Percentiles rank a stretch among this genome's conserved stretches.
phyloP scores from a whole-genome alignment of 1,140 invertebrate species.

The Brachionus koreanus region DNA sequence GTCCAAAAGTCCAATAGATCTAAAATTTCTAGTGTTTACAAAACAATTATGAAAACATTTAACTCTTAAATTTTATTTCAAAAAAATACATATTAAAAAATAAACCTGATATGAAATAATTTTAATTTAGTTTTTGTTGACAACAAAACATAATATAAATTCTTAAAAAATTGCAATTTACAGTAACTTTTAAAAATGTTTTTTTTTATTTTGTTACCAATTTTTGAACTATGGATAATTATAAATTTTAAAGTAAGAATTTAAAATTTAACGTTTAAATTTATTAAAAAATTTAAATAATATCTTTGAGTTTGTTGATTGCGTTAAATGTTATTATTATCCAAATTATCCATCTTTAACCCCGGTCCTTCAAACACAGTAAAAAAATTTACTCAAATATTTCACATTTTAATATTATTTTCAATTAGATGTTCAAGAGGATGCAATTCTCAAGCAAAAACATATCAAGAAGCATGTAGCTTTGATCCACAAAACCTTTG shows the following conservation, averaged over 20 bases:
- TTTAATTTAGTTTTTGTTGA: too few species aligned
- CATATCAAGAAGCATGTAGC: not conserved
- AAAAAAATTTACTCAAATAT: not conserved
- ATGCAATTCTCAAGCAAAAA: not conserved
- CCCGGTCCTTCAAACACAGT: not conserved
- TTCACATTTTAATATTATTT: not conserved
- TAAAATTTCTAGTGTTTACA: too few species aligned
- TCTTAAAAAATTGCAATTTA: too few species aligned
- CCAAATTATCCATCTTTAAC: conserved; percentile 1
- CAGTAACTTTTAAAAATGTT: too few species aligned
- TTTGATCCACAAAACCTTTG: not conserved
- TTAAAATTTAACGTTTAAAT: not conserved
- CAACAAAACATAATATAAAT: too few species aligned
- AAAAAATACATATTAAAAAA: too few species aligned
- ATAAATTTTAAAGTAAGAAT: not conserved
- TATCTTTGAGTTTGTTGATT: not conserved
- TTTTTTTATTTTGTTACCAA: too few species aligned
- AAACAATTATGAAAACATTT: too few species aligned
- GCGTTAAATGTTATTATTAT: conserved; percentile 10
- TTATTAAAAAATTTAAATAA: not conserved
- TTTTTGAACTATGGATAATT: not conserved
- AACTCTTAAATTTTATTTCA: too few species aligned
- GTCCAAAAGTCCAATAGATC: too few species aligned
- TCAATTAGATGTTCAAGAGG: not conserved
- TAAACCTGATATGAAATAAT: too few species aligned